Evolutionary conservation across 2,888 invertebrate genomes (phyloP).

Genomic region (Dicranocentrus wangi): DNA sequence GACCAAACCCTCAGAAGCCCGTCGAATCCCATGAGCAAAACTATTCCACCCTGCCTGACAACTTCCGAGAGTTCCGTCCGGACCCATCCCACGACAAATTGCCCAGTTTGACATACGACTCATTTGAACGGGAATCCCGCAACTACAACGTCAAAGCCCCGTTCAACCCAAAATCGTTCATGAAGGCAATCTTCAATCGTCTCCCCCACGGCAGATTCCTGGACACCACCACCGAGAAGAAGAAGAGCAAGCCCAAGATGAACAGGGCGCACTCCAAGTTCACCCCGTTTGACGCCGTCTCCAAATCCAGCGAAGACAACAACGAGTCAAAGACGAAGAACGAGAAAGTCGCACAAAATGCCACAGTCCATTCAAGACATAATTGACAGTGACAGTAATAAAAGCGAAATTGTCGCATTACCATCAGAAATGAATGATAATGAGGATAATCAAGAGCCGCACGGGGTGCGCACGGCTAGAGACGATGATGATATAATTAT

Average conservation of each 20-base stretch:
- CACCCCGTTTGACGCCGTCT: constrained; percentile 47
- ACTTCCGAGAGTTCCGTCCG: constrained; percentile 55
- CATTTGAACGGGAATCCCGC: constrained; percentile 6
- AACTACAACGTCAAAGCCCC: constrained; percentile 29
- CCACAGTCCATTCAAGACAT: constrained; percentile 59
- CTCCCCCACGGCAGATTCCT: constrained; percentile 33
- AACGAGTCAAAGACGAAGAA: constrained; percentile 17
- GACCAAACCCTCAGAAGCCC: no score
- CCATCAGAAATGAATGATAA: constrained; percentile 17
- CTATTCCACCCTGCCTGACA: constrained; percentile 70
- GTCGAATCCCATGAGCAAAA: constrained; percentile 28
- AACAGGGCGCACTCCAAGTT: constrained; percentile 49
- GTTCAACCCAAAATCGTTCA: constrained; percentile 37
- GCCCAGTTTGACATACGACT: constrained; percentile 66
- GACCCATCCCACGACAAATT: constrained; percentile 68
- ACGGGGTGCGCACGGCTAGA: not conserved
- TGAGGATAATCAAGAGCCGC: constrained; percentile 16
- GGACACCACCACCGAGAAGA: not conserved
- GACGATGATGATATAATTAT: not conserved
- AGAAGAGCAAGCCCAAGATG: not conserved
- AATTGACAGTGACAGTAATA: constrained; percentile 55
- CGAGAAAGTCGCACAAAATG: constrained; percentile 42
- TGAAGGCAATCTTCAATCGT: constrained; percentile 43
- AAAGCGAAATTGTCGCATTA: constrained; percentile 26
- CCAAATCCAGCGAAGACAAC: constrained; percentile 33